Percentiles rank a stretch among this genome's conserved stretches.
phyloP scores from a whole-genome alignment of 2,888 invertebrate genomes.

The Drepana falcataria region DNA sequence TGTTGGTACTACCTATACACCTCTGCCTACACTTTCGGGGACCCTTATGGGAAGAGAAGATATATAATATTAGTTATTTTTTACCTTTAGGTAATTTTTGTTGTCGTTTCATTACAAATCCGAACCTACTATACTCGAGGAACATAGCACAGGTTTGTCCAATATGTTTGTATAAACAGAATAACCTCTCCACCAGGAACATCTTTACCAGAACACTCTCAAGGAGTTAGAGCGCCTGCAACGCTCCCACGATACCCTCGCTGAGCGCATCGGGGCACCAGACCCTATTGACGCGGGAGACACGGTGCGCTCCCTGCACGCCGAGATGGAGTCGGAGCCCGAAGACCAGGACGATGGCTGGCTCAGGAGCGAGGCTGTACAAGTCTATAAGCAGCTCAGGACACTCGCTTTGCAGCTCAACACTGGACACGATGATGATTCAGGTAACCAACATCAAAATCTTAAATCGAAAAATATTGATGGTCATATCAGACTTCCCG shows the following conservation, averaged over 20 bases:
- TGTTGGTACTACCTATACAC: no score
- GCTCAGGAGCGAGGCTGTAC: conserved; percentile 82
- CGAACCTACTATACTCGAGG: no score
- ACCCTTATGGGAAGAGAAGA: no score
- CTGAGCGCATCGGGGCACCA: conserved; percentile 83
- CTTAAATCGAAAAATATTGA: no score
- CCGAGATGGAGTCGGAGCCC: conserved; percentile 92
- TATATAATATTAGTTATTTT: no score
- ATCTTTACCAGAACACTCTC: conserved; percentile 73
- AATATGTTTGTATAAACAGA: no score
- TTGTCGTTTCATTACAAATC: no score
- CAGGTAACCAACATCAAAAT: conserved; percentile 75
- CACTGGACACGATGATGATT: conserved; percentile 86
- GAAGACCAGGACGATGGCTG: conserved; percentile 77
- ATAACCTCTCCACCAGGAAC: conserved; percentile 53
- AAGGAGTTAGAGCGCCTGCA: conserved; percentile 85
- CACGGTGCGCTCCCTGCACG: conserved; percentile 86
- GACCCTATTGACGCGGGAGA: conserved; percentile 59
- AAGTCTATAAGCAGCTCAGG: conserved; percentile 85
- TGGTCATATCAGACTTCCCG: no score
- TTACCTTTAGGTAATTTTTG: no score
- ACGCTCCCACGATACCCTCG: conserved; percentile 84
- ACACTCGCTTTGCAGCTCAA: conserved; percentile 86
- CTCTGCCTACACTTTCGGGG: no score
- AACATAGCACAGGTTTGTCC: no score